Base-by-base conservation (phyloP, 2,113 vertebrate genomes). In the Indri indri region DNA sequence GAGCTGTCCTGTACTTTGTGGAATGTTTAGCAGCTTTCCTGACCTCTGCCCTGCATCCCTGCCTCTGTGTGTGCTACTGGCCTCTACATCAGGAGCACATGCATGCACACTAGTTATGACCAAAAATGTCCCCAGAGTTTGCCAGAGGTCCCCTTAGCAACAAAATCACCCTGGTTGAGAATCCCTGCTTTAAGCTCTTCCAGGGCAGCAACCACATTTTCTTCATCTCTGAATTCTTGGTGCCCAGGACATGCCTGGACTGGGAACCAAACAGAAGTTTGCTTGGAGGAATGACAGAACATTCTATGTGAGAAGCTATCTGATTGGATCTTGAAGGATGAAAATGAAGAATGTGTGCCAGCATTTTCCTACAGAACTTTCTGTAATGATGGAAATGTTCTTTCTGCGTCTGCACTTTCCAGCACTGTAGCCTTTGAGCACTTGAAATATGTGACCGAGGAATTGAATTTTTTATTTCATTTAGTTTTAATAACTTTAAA, bases 401-500 rank as follows among this genome's bases (percentile, higher is more conserved):
- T 70, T 40, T 30, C 23, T 66, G 5, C 50, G 45, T 4, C 40
- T 40, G 30, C 2, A 14, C 22, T 79, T 80, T 37, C 13, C 16
- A 61, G 34, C 6, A 59, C 9, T 3, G 74, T 34, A 50, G 13
- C 68, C 59, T 90, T 87, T 47, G 42, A 54, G 61, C 47, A 30
- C 22, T 42, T 73, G 88, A 73, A 86, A 90, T 71, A 10, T 71
- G 66, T 79, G 57, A 92, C 23, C 42, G 40, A 70, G 34, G 23
- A 73, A 74, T 12, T 25, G 27, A 25, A 25, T 25, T 80, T 86
- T 86, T 86, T 22, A 84, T 94, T 84, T 87, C 32, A 76, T 14
- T 96, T 52, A 12, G 0, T 70, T 68, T 65, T 45, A 80, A 42
- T 80, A 50, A 66, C 47, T 77, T 84, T 79, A 40, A 59, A 73